Evolutionary conservation across 2,113 vertebrate species (phyloP), one percentile per base, ranked within the genome.

Genomic region (Tychaedon coryphoeus): DNA sequence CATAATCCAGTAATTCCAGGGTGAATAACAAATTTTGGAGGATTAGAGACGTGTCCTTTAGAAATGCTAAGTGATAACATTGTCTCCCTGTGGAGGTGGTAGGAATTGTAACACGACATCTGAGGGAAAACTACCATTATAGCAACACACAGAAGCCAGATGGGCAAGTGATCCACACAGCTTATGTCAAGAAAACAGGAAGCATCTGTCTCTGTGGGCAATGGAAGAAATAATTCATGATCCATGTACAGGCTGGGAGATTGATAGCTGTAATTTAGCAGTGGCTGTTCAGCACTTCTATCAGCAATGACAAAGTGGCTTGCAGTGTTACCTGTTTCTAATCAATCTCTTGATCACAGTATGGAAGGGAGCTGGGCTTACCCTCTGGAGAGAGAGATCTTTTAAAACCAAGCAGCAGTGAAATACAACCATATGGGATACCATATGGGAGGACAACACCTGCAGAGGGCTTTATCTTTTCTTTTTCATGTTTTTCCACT

Each of bases 191-290:
- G 88, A 90, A 95, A 97, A 91, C 9, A 11, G 92, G 89, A 92
- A 93, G 40, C 90, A 85, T 92, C 90, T 96, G 79, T 88, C 74
- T 97, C 54, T 76, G 71, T 84, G 85, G 83, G 87, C 53, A 92
- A 95, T 48, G 64, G 75, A 88, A 96, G 67, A 95, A 95, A 95
- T 92, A 95, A 95, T 91, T 92, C 95, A 93, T 90, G 80, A 82
- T 84, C 76, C 62, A n/a, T 31, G 54, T 73, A 82, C 71, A 92
- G 86, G 51, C 47, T 71, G 85, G 29, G 86, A 97, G 95, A 97
- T 75, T 90, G 97, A 96, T 96, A 96, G 86, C 93, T 95, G 96
- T 94, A 97, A 97, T 97, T 96, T 96, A 95, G 74, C 40, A 48
- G 61, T 57, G 78, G 84, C 88, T 96, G 93, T 94, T 97, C 94